Base-by-base conservation (phyloP, 2,113 vertebrate genomes). In the Butorides virescens region DNA sequence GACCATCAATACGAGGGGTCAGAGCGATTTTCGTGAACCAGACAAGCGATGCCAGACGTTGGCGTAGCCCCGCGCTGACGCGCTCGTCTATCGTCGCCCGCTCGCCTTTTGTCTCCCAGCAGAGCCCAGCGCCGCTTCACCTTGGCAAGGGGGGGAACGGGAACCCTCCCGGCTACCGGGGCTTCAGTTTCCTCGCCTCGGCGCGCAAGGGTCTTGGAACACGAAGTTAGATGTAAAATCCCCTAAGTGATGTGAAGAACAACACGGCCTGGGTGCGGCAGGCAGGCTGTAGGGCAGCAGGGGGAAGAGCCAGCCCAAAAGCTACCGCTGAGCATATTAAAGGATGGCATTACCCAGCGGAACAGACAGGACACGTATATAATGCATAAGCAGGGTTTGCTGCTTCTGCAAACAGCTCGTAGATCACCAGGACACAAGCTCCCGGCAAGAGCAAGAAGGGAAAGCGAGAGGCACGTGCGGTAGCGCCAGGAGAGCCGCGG, bases 351-450 rank as follows among this genome's bases (percentile, higher is more conserved):
- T 97, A 97, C 95, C 95, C 93, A 97, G 97, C 86, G 91, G 95
- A 97, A 95, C 94, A 97, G 97, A 98, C 97, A 97, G 92, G 97
- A 97, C 97, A 94, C 70, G 94, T 92, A 92, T 88, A 93, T 90
- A 95, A 97, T 90, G 65, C 77, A 85, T 82, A 95, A 95, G 92
- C 9, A 89, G 67, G 16, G 66, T 86, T 94, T 96, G 85, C 94
- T 55, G 56, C 96, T 92, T 97, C 84, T 96, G 89, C 86, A 97
- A 96, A 96, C 83, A 97, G 87, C 95, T 94, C 96, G 81, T 97
- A 97, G 96, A 97, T 97, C 97, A 97, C 96, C 77, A 55, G 91
- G 92, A 91, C 90, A 70, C 78, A 26, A 58, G 86, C 61, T 95
- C 82, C 94, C 34, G 63, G 87, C 94, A 95, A 82, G 79, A 92